Conservation (phyloP, 2,113 vertebrate species). For the Plecotus auritus region DNA sequence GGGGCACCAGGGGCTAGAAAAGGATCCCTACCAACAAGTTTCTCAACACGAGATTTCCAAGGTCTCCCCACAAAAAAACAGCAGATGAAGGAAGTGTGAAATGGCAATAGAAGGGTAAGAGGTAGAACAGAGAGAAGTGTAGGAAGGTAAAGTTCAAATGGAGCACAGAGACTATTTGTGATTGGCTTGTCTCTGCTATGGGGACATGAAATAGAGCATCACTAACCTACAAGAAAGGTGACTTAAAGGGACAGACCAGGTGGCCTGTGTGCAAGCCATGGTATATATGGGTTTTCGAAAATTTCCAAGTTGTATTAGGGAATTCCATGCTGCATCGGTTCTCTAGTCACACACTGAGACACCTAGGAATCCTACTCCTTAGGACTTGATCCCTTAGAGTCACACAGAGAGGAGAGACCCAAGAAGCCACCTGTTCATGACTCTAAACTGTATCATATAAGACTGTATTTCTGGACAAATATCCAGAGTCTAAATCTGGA, state of each 20-base stretch:
- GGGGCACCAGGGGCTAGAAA: fast-evolving
- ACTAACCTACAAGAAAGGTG: not conserved
- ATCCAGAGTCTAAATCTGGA: not conserved
- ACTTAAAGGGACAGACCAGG: not conserved
- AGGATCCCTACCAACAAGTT: not conserved
- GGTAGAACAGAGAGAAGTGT: not conserved
- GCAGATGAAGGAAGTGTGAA: not conserved
- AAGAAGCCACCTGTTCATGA: not conserved
- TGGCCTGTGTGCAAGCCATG: not conserved
- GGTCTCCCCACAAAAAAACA: not conserved
- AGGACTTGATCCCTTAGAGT: not conserved
- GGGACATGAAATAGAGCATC: not conserved
- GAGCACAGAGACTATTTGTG: not conserved
- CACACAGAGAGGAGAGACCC: not conserved
- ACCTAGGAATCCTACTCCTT: not conserved
- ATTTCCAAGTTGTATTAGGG: not conserved
- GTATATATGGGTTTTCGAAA: not conserved
- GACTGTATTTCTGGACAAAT: not conserved
- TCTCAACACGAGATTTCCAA: not conserved
- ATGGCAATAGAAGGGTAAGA: not conserved
- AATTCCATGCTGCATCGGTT: not conserved
- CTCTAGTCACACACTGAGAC: not conserved
- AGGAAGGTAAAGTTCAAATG: not conserved
- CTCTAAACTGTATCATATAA: not conserved
- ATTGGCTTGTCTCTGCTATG: not conserved